These are phyloP conservation scores for Spilosoma lubricipeda DNA, from an alignment of 2,888 invertebrate species.

Conservation along the genomic window DNA sequence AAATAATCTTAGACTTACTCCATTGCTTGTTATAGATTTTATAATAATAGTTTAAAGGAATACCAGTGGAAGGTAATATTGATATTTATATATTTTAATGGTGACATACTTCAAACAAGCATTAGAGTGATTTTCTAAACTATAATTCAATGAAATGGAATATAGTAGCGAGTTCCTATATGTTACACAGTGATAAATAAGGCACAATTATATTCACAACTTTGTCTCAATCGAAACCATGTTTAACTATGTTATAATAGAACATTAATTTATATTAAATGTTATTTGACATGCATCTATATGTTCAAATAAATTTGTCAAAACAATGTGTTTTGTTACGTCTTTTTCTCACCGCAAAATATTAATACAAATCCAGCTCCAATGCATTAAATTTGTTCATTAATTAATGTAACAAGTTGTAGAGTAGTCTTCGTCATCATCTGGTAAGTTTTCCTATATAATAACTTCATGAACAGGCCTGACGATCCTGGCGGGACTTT, in stretches of 20 bases:
- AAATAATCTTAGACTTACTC: neutral
- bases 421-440: no score
- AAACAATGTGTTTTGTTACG: neutral
- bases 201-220: neutral
- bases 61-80: neutral
- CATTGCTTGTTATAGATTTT: neutral
- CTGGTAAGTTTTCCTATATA: no score
- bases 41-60: neutral
- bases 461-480: no score
- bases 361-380: neutral
- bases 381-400: no score
- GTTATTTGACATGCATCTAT: neutral
- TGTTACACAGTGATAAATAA: neutral
- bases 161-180: neutral
- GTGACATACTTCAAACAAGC: neutral
- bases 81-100: neutral
- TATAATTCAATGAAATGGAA: neutral
- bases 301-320: slow-evolving; percentile 1
- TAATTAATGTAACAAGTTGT: no score
- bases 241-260: neutral
- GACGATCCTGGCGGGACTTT: no score
- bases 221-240: neutral
- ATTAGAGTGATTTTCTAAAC: neutral
- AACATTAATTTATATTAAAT: neutral
- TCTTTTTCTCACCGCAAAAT: neutral